phyloP scores from a whole-genome alignment of 2,113 vertebrate genomes.

The Mesitornis unicolor region DNA sequence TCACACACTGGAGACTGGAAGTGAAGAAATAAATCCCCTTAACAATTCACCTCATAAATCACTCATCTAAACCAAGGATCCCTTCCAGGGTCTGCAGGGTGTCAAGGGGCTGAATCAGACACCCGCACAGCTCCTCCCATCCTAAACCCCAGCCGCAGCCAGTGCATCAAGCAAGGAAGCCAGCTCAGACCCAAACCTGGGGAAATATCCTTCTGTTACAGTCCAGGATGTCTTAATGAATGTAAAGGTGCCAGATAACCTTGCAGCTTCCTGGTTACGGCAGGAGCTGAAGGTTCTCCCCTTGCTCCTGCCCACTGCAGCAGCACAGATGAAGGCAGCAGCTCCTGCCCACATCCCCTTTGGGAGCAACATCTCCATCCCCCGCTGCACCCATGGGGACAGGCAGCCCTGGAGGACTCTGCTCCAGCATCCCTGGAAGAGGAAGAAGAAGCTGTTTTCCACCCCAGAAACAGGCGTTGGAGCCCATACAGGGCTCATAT shows the following conservation, averaged over 20 bases:
- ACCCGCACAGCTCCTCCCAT: rapidly evolving
- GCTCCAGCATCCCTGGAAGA: neutral
- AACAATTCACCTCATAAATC: neutral
- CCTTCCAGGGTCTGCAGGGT: too few relatives aligned
- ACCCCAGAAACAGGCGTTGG: neutral
- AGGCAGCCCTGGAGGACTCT: neutral
- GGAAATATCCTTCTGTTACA: neutral
- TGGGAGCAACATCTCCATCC: rapidly evolving
- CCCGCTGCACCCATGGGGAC: neutral
- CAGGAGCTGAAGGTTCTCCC: neutral
- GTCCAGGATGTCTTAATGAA: neutral
- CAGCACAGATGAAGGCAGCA: neutral
- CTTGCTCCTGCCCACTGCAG: neutral
- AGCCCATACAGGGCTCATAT: neutral
- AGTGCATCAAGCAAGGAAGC: rapidly evolving
- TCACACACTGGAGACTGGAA: neutral
- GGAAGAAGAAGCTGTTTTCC: neutral
- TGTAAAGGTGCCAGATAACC: neutral
- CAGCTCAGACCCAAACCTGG: neutral
- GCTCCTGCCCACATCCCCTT: neutral
- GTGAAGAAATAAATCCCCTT: neutral
- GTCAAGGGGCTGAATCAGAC: rapidly evolving
- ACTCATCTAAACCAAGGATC: neutral
- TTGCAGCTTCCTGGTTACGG: neutral
- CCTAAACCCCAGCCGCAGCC: neutral